phyloP scores from a whole-genome alignment of 2,797 vertebrate species.

The Mus minutoides region DNA sequence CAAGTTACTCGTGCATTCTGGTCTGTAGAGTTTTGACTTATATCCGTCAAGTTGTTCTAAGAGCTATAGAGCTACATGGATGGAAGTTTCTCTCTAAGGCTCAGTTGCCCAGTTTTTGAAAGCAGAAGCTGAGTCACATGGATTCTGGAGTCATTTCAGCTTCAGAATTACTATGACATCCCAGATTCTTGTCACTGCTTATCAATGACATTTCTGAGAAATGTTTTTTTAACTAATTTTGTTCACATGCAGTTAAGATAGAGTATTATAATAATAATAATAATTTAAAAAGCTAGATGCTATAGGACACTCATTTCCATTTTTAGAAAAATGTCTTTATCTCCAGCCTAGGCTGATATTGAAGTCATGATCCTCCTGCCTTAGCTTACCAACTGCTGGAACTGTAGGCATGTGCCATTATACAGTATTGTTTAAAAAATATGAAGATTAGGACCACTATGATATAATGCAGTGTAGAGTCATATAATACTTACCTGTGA shows the following conservation, averaged over 20 bases:
- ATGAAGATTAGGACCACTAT: background rate
- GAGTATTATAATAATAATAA: no score
- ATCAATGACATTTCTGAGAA: background rate
- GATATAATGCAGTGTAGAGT: background rate
- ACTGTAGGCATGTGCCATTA: background rate
- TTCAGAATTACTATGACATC: background rate
- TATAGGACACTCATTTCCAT: background rate
- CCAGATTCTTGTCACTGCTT: background rate
- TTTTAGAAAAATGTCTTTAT: background rate
- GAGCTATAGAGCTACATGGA: background rate
- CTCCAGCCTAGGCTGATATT: background rate
- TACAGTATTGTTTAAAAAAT: background rate
- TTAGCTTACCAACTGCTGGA: background rate
- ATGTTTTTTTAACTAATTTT: background rate
- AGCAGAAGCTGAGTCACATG: background rate
- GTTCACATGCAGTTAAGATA: background rate
- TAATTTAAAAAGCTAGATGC: background rate
- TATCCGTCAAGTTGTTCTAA: conserved; percentile 39
- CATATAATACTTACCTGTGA: background rate
- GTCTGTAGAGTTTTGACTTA: conserved; percentile 11
- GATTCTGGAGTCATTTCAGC: background rate
- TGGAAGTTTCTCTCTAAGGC: background rate
- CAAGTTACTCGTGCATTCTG: background rate
- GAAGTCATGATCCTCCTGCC: background rate
- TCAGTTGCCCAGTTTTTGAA: background rate